Base-by-base conservation (phyloP, 2,888 invertebrate species). In the Drosophila longiperda region DNA sequence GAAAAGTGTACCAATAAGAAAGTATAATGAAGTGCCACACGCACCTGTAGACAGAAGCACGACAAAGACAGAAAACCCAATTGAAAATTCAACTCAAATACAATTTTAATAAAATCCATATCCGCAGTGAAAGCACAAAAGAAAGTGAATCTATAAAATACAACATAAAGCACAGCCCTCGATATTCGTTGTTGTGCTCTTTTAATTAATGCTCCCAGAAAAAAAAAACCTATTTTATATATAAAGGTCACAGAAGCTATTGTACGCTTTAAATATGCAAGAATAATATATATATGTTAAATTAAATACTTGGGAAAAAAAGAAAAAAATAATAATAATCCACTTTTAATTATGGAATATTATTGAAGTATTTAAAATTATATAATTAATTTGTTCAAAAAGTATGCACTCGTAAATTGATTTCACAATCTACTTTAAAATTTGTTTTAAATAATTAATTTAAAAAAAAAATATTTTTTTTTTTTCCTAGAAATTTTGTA, bases 11-110 rank as follows among this genome's bases (percentile, higher is more conserved):
- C 38, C 58, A 77, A 67, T 55, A 36, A 76, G 76, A 75, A 74
- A 70, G 8, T 73, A 57, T 82, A 84, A 85, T 85, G 80, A 83
- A 84, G 75, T 89, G 89, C 71, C 84, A 80, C 73, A 45, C 80
- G 63, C 87, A 86, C 85, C 89, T 86, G 85, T 87, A 87, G 87
- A 75, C 89, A 70, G 50, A 76, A 38, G 36, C 29, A 54, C 3
- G 38, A 63, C 62, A 70, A 73, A 54, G 11, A 23, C 3, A 36
- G 17, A 23, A 73, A 38, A 15, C 20, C n/a, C 42, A 61, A 71
- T 72, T 58, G 33, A 61, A 77, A 87, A 23, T 69, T 54, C 59
- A 74, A 64, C 64, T 72, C 63, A 52, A 78, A 83, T 66, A 48
- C 62, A 82, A 82, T 74, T 83, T 73, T 73, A 78, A 81, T 82